Conservation (phyloP, 2,113 vertebrate species). For the Piaya cayana region DNA sequence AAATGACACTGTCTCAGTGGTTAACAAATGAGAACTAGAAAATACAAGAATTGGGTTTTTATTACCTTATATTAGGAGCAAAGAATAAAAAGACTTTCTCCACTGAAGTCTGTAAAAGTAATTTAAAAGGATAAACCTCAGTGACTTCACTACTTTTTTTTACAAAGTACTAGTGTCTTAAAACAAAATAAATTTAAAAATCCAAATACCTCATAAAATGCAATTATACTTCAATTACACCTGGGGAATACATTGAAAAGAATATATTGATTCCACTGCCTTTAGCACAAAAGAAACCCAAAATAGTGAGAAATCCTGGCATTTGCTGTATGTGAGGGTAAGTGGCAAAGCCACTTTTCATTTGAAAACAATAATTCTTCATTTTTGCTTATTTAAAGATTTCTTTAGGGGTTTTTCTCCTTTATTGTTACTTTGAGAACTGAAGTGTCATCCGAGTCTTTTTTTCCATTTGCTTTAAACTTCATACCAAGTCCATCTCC, state of each 20-base stretch:
- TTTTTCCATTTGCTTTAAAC: not conserved
- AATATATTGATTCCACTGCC: not conserved
- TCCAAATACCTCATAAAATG: not conserved
- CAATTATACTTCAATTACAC: slow-evolving; percentile 13
- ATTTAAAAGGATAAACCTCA: slow-evolving; percentile 4
- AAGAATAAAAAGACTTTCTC: not conserved
- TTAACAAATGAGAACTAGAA: not conserved
- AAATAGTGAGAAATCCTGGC: not conserved
- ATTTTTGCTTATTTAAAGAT: not conserved
- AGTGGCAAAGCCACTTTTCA: not conserved
- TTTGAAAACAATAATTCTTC: not conserved
- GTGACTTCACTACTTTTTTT: not conserved
- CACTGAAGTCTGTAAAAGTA: not conserved
- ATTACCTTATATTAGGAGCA: not conserved
- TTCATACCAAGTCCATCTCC: not conserved
- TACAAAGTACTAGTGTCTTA: not conserved
- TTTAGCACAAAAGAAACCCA: not conserved
- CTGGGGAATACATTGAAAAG: not conserved
- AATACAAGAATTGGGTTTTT: not conserved
- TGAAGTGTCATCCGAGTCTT: not conserved
- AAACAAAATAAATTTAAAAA: not conserved
- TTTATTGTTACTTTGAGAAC: not conserved
- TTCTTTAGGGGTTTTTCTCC: not conserved
- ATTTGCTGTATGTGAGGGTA: not conserved
- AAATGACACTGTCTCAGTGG: not conserved